Conservation (phyloP, 1,140 invertebrate genomes). For the Aporrectodea caliginosa region DNA sequence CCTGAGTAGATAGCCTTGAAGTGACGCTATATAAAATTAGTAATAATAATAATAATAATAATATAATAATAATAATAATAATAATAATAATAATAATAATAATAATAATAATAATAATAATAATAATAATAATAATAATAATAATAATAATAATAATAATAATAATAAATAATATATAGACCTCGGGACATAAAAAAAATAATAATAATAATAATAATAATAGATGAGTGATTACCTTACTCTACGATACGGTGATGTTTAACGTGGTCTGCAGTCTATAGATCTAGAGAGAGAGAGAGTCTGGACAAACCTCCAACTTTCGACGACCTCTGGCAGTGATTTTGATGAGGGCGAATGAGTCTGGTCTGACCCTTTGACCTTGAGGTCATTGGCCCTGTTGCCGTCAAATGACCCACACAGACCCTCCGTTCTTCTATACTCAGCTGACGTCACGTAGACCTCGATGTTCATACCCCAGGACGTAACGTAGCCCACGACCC, state of each 20-base stretch:
- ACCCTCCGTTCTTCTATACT: not conserved
- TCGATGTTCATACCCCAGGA: not conserved
- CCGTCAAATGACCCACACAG: not conserved
- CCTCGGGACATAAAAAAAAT: too few species aligned
- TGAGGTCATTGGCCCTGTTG: not conserved
- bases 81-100: not conserved
- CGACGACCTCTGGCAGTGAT: too few species aligned
- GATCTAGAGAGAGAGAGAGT: too few species aligned
- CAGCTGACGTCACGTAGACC: not conserved
- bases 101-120: not conserved
- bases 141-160: constrained; percentile 4
- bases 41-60: too few species aligned
- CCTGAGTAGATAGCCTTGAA: too few species aligned
- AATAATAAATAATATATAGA: too few species aligned
- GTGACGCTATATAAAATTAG: too few species aligned
- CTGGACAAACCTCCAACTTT: too few species aligned
- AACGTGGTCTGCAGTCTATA: too few species aligned
- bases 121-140: constrained; percentile 4
- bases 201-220: not conserved
- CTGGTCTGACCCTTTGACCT: not conserved
- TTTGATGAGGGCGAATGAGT: too few species aligned
- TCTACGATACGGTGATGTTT: too few species aligned
- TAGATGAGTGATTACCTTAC: too few species aligned
- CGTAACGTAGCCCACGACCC: not conserved
- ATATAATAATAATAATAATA: not conserved